These are phyloP conservation scores for Neoscelio sp. DNA, from an alignment of 2,888 invertebrate genomes.

Conservation along the genomic window DNA sequence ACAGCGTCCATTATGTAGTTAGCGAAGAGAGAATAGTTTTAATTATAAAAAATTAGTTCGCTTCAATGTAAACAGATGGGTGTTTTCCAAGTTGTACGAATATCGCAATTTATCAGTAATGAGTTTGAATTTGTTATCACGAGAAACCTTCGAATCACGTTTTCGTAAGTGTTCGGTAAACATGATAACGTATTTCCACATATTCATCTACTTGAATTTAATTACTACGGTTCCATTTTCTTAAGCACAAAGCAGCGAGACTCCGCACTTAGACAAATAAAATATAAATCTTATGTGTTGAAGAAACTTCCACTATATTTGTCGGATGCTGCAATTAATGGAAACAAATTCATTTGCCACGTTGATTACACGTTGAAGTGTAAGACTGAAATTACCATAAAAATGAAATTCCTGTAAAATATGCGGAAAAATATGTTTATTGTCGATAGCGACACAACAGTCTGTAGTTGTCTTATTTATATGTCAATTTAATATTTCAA, in stretches of 20 bases:
- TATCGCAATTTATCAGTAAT: conserved; percentile 22
- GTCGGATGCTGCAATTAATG: conserved; percentile 12
- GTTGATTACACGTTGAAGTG: too few species aligned
- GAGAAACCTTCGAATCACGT: neutral
- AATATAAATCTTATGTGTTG: conserved; percentile 6
- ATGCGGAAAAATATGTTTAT: too few species aligned
- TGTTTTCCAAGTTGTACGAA: too few species aligned
- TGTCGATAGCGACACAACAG: too few species aligned
- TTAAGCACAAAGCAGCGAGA: neutral
- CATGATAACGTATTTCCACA: conserved; percentile 22
- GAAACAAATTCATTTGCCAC: conserved; percentile 1
- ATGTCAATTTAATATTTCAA: neutral
- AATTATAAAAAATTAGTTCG: neutral
- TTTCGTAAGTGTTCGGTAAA: conserved; percentile 31
- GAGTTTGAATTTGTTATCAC: conserved; percentile 47
- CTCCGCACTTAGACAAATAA: conserved; percentile 11
- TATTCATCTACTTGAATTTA: conserved; percentile 33
- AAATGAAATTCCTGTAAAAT: too few species aligned
- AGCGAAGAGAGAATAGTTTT: neutral
- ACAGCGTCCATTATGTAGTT: too few species aligned
- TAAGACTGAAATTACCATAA: too few species aligned
- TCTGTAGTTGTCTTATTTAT: too few species aligned
- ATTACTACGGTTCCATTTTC: conserved; percentile 7
- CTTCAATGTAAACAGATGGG: conserved; percentile 21
- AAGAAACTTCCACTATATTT: conserved; percentile 14